Evolutionary conservation across 2,113 vertebrate species (phyloP).

Genomic region (Prionailurus viverrinus): DNA sequence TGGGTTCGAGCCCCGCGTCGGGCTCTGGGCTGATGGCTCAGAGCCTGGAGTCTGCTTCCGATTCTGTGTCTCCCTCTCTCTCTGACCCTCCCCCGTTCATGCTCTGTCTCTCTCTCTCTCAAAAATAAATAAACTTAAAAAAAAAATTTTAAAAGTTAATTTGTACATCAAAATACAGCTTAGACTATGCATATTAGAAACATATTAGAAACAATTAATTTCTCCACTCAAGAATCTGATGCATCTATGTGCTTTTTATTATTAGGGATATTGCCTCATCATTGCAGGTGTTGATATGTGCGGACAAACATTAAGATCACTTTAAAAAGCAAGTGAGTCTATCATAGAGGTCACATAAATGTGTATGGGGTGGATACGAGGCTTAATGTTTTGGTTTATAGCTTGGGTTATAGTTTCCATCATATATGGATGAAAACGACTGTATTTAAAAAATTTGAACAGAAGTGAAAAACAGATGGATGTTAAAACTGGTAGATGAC

Average conservation of each 20-base stretch:
- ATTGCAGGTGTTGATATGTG: background rate
- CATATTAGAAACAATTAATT: background rate
- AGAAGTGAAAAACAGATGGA: background rate
- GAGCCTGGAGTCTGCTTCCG: too few species aligned
- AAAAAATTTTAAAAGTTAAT: background rate
- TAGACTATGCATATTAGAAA: background rate
- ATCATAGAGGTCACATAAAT: background rate
- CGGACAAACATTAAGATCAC: background rate
- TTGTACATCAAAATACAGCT: background rate
- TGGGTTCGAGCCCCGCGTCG: too few species aligned
- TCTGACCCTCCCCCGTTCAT: too few species aligned
- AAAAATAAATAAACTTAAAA: too few species aligned
- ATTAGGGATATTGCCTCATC: background rate
- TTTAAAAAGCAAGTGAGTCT: background rate
- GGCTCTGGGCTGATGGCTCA: too few species aligned
- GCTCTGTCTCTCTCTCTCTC: too few species aligned
- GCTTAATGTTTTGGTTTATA: background rate
- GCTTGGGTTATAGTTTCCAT: background rate
- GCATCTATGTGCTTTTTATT: background rate
- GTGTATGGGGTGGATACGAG: background rate
- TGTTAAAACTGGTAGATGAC: background rate
- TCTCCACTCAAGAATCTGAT: background rate
- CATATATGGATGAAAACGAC: background rate
- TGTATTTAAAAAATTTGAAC: background rate
- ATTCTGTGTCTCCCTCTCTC: too few species aligned